Evolutionary conservation across 2,113 vertebrate genomes (phyloP).

Genomic region (Hypanus sabinus): DNA sequence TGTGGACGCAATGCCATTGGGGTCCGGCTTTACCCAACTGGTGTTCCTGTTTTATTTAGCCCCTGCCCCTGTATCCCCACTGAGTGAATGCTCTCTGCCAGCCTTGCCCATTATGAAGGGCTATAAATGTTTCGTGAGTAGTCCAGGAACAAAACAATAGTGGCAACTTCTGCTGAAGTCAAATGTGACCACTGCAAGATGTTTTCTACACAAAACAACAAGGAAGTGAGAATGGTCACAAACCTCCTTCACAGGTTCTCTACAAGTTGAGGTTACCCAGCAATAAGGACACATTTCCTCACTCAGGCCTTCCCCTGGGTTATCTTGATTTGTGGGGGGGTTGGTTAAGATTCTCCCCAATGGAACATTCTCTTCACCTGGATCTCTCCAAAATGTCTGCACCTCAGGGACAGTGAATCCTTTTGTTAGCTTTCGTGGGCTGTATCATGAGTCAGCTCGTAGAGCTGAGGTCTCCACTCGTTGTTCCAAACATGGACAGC

Average conservation of each 20-base stretch:
- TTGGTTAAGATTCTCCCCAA: background rate
- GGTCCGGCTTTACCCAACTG: background rate
- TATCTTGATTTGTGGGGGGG: background rate
- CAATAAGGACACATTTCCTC: background rate
- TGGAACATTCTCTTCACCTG: background rate
- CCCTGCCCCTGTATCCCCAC: background rate
- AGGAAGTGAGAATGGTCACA: background rate
- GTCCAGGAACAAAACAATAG: background rate
- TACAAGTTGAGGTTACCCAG: background rate
- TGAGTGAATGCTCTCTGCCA: background rate
- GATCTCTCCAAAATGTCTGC: background rate
- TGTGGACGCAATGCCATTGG: background rate
- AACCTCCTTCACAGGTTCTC: background rate
- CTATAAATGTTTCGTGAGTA: background rate
- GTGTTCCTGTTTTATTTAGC: background rate
- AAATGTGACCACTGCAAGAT: background rate
- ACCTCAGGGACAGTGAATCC: no score
- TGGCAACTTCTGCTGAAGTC: background rate
- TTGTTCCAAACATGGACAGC: no score
- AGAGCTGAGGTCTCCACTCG: no score
- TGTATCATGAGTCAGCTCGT: no score
- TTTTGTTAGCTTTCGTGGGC: no score
- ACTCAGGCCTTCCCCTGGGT: background rate
- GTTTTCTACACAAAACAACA: background rate
- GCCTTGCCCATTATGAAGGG: background rate